Percentiles rank a stretch among this genome's conserved stretches.
Evolutionary conservation across 2,113 vertebrate genomes (phyloP).

Genomic region (Vulpes ferrilata): DNA sequence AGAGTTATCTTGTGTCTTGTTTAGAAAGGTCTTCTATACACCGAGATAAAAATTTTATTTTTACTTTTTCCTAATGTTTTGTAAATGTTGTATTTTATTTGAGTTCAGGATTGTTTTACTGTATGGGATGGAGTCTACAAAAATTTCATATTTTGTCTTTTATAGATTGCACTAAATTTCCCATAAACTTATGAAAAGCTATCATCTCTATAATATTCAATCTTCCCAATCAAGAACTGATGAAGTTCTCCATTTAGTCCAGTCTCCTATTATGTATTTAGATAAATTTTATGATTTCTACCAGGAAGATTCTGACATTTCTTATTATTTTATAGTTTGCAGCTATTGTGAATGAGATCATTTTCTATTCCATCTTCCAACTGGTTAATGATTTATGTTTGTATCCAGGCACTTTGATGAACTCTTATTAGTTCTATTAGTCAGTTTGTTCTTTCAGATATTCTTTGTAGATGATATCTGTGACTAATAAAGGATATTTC

Average conservation of each 20-base stretch:
- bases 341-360: background rate
- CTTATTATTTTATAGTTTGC: conserved; percentile 25
- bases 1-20: background rate
- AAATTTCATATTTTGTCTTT: background rate
- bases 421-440: background rate
- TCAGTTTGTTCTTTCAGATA: background rate
- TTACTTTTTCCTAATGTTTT: background rate
- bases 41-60: background rate
- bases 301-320: background rate
- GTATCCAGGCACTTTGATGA: background rate
- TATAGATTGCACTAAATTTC: background rate
- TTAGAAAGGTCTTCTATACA: background rate
- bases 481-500: background rate
- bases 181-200: background rate
- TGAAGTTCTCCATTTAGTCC: background rate
- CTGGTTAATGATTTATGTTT: background rate
- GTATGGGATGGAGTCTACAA: background rate
- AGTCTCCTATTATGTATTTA: background rate
- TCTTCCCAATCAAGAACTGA: background rate
- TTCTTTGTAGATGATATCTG: background rate
- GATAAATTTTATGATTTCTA: conserved; percentile 31
- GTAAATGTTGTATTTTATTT: background rate
- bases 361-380: background rate
- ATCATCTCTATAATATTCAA: background rate
- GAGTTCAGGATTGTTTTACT: background rate